These are phyloP conservation scores for Zaprionus nigranus DNA, from an alignment of 1,140 invertebrate genomes.

Conservation along the genomic window DNA sequence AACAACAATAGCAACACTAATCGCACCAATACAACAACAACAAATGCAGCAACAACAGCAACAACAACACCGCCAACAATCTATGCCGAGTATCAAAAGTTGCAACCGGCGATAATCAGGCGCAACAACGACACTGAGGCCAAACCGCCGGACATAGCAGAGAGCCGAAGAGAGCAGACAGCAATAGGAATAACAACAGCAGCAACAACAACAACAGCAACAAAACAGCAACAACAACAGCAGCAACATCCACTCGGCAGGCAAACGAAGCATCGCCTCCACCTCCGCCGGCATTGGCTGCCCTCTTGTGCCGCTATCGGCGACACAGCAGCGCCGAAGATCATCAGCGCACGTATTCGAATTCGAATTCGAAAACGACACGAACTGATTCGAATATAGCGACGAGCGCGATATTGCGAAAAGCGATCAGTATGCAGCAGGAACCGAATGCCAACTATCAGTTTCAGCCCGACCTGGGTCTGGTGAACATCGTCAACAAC, in stretches of 20 bases:
- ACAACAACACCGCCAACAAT: conserved; percentile 40
- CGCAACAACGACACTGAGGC: conserved; percentile 60
- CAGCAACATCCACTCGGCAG: conserved; percentile 9
- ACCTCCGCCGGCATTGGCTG: neutral
- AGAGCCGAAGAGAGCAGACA: conserved; percentile 15
- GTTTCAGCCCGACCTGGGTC: conserved; percentile 83
- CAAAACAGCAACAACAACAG: conserved; percentile 14
- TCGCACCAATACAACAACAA: conserved; percentile 9
- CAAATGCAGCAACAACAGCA: conserved; percentile 21
- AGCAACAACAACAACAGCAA: conserved; percentile 6
- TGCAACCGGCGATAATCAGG: conserved; percentile 75
- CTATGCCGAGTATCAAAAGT: conserved; percentile 72
- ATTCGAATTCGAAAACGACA: conserved; percentile 35
- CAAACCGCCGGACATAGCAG: conserved; percentile 65
- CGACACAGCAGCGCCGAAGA: conserved; percentile 76
- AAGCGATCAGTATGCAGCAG: conserved; percentile 83
- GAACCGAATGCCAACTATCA: conserved; percentile 84
- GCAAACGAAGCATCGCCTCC: neutral
- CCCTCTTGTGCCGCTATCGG: conserved; percentile 48
- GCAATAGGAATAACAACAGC: conserved; percentile 1
- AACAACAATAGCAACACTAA: no score
- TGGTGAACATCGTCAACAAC: conserved; percentile 80
- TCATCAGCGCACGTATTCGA: conserved; percentile 51
- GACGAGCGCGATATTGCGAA: conserved; percentile 51
- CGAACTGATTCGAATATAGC: conserved; percentile 27